phyloP scores from a whole-genome alignment of 2,113 vertebrate species.

The Toxotes chatareus region DNA sequence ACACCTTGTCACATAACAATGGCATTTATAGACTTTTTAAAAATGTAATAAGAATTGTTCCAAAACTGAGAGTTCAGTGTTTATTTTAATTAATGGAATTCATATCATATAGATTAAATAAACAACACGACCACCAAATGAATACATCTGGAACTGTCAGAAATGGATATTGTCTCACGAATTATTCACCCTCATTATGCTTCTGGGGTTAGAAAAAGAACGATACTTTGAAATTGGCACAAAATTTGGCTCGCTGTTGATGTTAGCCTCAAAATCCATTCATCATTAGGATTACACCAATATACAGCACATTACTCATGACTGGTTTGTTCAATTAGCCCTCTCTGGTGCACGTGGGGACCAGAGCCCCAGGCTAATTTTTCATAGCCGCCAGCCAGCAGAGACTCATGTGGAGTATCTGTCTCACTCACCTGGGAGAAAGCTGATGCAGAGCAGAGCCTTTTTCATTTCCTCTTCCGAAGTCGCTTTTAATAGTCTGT shows the following conservation, averaged over 20 bases:
- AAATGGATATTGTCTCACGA: constrained; percentile 44
- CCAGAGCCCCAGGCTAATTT: constrained; percentile 70
- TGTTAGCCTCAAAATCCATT: constrained; percentile 77
- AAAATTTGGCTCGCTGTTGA: constrained; percentile 75
- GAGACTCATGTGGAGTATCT: constrained; percentile 71
- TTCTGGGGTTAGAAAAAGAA: constrained; percentile 58
- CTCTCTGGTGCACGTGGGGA: constrained; percentile 65
- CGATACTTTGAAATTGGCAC: constrained; percentile 62
- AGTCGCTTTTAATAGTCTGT: constrained; percentile 80
- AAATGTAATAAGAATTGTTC: neutral
- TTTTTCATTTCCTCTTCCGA: constrained; percentile 73
- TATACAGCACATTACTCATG: constrained; percentile 76
- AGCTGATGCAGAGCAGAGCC: constrained; percentile 52
- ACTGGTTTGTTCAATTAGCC: constrained; percentile 79
- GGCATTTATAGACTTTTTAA: neutral
- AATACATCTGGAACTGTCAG: constrained; percentile 23
- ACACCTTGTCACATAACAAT: constrained; percentile 32
- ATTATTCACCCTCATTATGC: constrained; percentile 47
- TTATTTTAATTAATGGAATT: constrained; percentile 9
- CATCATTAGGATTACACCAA: constrained; percentile 77
- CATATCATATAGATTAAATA: constrained; percentile 24
- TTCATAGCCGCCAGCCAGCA: constrained; percentile 71
- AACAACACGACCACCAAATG: neutral
- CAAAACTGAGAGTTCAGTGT: neutral
- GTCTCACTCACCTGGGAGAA: constrained; percentile 73